These are phyloP conservation scores for Gymnoscopelus braueri DNA, from an alignment of 2,797 vertebrate genomes.

Conservation along the genomic window DNA sequence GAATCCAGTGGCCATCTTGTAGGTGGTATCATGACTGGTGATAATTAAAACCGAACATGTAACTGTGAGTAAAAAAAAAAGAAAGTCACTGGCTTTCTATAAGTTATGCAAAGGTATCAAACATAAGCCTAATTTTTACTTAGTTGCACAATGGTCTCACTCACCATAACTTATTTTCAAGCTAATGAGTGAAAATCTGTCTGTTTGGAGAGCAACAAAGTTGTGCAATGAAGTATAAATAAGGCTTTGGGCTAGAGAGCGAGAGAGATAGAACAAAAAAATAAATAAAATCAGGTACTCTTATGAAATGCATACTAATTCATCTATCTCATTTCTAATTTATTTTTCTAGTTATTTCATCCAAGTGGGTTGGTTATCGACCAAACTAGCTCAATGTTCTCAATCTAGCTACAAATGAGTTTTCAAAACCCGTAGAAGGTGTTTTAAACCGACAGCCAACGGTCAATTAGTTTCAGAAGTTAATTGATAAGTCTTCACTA, in stretches of 20 bases:
- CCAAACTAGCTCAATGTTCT: slow-evolving; percentile 65
- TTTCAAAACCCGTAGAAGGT: slow-evolving; percentile 55
- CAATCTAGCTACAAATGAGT: slow-evolving; percentile 60
- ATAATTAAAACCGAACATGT: slow-evolving; percentile 73
- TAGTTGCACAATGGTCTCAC: not conserved
- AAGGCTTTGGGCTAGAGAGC: slow-evolving; percentile 57
- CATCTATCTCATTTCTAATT: slow-evolving; percentile 79
- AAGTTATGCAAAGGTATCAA: slow-evolving; percentile 82
- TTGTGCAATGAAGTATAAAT: slow-evolving; percentile 40
- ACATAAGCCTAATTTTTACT: slow-evolving; percentile 35
- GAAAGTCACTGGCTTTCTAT: slow-evolving; percentile 76
- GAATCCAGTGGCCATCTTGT: slow-evolving; percentile 76
- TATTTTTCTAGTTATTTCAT: slow-evolving; percentile 77
- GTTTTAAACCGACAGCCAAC: slow-evolving; percentile 51
- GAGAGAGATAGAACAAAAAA: slow-evolving; percentile 20
- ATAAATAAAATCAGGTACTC: slow-evolving; percentile 83
- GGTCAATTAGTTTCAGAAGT: slow-evolving; percentile 66
- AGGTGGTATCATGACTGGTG: slow-evolving; percentile 77
- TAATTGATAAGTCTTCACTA: slow-evolving; percentile 61
- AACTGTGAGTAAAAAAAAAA: slow-evolving; percentile 83
- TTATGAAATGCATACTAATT: slow-evolving; percentile 76
- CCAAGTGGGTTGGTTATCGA: slow-evolving; percentile 51
- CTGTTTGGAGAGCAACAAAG: too few relatives aligned
- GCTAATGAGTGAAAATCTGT: too few relatives aligned
- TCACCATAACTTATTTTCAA: too few relatives aligned